Evolutionary conservation across 2,888 invertebrate species (phyloP).

Genomic region (Drosophila formosana): DNA sequence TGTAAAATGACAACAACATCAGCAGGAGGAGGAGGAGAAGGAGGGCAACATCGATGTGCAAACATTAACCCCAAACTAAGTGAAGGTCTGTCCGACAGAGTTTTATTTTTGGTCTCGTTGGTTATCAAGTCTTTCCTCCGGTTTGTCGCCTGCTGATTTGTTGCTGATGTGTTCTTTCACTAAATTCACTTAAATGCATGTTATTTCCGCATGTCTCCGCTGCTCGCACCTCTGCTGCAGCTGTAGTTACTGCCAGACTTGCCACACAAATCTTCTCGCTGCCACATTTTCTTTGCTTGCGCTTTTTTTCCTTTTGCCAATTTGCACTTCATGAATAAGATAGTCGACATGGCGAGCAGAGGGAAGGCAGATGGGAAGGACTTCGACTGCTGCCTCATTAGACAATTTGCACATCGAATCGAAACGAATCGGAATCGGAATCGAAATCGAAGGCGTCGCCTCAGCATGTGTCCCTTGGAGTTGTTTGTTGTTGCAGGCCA

Average conservation of each 20-base stretch:
- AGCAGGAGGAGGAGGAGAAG: slow-evolving; percentile 9
- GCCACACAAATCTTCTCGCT: slow-evolving; percentile 53
- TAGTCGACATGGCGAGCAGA: slow-evolving; percentile 14
- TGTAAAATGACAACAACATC: slow-evolving; percentile 22
- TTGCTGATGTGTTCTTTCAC: slow-evolving; percentile 77
- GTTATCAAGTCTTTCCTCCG: slow-evolving; percentile 10
- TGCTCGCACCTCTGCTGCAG: slow-evolving; percentile 38
- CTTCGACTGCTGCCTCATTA: slow-evolving; percentile 64
- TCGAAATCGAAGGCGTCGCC: slow-evolving; percentile 10
- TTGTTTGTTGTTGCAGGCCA: slow-evolving; percentile 33
- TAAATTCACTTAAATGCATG: slow-evolving; percentile 78
- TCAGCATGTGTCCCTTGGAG: slow-evolving; percentile 39
- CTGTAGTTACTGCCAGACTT: slow-evolving; percentile 30
- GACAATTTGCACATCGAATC: slow-evolving; percentile 69
- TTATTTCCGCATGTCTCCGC: slow-evolving; percentile 76
- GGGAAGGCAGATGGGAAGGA: background rate
- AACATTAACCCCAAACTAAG: slow-evolving; percentile 60
- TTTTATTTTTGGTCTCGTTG: slow-evolving; percentile 36
- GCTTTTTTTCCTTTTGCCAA: slow-evolving; percentile 56
- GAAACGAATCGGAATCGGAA: slow-evolving; percentile 41
- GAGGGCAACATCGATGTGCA: slow-evolving; percentile 40
- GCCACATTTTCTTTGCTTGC: slow-evolving; percentile 44
- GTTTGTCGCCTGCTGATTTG: slow-evolving; percentile 59
- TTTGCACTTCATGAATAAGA: slow-evolving; percentile 78
- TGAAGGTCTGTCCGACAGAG: slow-evolving; percentile 51